Conservation (phyloP, 2,797 vertebrate species). For the Pterois miles region DNA sequence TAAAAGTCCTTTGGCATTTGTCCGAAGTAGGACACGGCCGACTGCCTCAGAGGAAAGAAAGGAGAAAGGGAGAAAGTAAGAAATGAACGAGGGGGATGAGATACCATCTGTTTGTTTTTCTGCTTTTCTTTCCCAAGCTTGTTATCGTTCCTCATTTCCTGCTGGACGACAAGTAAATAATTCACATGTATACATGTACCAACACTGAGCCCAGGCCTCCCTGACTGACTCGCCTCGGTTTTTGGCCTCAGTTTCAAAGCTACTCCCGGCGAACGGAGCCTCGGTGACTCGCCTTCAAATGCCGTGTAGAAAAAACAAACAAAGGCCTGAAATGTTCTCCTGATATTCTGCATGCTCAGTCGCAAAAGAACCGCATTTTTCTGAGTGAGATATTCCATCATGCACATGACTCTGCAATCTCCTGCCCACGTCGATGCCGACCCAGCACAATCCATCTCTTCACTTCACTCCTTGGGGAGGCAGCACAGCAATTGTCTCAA, state of each 20-base stretch:
- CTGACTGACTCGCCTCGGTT: conserved; percentile 39
- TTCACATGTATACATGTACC: conserved; percentile 77
- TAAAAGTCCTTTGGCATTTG: not conserved
- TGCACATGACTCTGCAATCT: conserved; percentile 67
- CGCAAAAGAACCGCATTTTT: conserved; percentile 49
- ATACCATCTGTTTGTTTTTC: conserved; percentile 81
- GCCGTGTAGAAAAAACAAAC: conserved; percentile 65
- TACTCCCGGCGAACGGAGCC: conserved; percentile 49
- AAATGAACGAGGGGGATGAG: conserved; percentile 46
- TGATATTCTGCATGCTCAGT: conserved; percentile 32
- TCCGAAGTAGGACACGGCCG: conserved; percentile 6
- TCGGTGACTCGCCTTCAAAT: conserved; percentile 54
- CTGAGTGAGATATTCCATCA: conserved; percentile 57
- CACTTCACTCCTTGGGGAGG: conserved; percentile 62
- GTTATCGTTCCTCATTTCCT: conserved; percentile 83
- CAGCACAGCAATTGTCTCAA: conserved; percentile 59
- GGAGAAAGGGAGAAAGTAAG: conserved; percentile 31
- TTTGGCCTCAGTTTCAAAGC: conserved; percentile 70
- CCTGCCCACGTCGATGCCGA: conserved; percentile 56
- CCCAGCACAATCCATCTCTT: conserved; percentile 68
- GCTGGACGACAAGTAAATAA: conserved; percentile 79
- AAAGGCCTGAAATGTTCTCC: conserved; percentile 53
- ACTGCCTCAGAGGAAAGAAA: conserved; percentile 26
- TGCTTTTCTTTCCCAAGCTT: conserved; percentile 82
- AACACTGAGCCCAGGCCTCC: conserved; percentile 61